Base-by-base conservation (phyloP, 2,797 vertebrate genomes). In the Stomatorhinus walkeri region DNA sequence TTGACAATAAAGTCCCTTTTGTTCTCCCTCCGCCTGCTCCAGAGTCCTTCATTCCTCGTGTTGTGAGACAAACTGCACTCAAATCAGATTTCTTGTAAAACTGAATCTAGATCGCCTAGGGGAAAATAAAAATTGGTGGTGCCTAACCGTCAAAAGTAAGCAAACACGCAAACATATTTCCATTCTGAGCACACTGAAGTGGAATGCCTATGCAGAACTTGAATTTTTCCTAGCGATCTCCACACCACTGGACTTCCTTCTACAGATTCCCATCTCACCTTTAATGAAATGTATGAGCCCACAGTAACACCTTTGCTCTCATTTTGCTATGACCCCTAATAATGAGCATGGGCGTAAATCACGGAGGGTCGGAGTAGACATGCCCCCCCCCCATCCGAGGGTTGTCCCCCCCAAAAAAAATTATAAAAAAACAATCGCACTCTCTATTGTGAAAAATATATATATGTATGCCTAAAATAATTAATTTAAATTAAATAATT, bases 21-120 rank as follows among this genome's bases (percentile, higher is more conserved):
- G 22, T 61, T 61, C 8, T 61, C 59, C 59, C 10, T 24, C 7
- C 8, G 7, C 59, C 59, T 61, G 22, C 59, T 22, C 8, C 59
- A 61, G 59, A 61, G 59, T 61, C 22, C 59, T 24, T 24, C 9
- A 24, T 28, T 24, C 59, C 59, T 24, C 2, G 8, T 83, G 76
- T 1, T 19, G 7, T 16, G 16, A 83, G 16, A 36, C 43, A 83
- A 36, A 46, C 76, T 43, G 40, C 40, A 56, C 87, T 92, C 54
- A 83, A 49, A 87, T 87, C 85, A 87, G 89, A 90, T 90, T 90
- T 89, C 88, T 90, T 89, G 90, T 92, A 91, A 90, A 90, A 83
- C 36, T 81, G 54, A 40, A 87, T 88, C 88, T 92, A 92, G 90
- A 88, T 88, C 90, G 90, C 91, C 92, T 92, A 91, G 92, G 90